phyloP scores from a whole-genome alignment of 2,888 invertebrate species.

The Sturmia bella region DNA sequence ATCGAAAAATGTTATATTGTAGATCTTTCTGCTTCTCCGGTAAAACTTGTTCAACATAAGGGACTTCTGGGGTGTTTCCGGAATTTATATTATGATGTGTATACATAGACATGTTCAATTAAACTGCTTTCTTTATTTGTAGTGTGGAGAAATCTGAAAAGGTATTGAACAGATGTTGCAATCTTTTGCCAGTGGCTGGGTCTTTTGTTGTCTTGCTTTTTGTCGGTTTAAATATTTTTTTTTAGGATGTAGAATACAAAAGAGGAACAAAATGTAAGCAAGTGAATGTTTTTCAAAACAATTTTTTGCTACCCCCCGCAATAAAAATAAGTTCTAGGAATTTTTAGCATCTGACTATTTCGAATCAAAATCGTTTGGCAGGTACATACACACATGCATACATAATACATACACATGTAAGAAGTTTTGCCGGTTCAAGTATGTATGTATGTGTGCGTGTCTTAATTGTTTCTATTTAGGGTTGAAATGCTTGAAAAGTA shows the following conservation, averaged over 20 bases:
- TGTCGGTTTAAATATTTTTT: not conserved
- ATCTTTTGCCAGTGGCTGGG: not conserved
- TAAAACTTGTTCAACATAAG: no score
- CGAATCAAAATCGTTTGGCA: not conserved
- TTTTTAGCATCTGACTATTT: slow-evolving; percentile 1
- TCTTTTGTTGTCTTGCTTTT: not conserved
- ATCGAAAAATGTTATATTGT: no score
- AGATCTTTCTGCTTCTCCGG: no score
- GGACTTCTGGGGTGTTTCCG: no score
- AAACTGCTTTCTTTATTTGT: not conserved
- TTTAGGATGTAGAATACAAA: not conserved
- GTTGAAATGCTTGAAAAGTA: slow-evolving; percentile 23
- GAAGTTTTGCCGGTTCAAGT: not conserved
- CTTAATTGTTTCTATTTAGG: slow-evolving; percentile 35
- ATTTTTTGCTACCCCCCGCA: slow-evolving; percentile 46
- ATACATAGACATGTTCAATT: no score
- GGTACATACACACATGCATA: not conserved
- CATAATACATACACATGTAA: no score
- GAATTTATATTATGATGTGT: no score
- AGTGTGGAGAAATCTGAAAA: not conserved
- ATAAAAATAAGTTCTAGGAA: slow-evolving; percentile 45
- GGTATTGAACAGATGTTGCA: slow-evolving; percentile 46
- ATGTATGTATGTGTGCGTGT: slow-evolving; percentile 1
- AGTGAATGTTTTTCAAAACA: not conserved
- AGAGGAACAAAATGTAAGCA: not conserved